A percentile compares a stretch with the other conserved stretches of the same genome.
Conservation (phyloP, 2,888 invertebrate species). For the Phymatocera aterrima region DNA sequence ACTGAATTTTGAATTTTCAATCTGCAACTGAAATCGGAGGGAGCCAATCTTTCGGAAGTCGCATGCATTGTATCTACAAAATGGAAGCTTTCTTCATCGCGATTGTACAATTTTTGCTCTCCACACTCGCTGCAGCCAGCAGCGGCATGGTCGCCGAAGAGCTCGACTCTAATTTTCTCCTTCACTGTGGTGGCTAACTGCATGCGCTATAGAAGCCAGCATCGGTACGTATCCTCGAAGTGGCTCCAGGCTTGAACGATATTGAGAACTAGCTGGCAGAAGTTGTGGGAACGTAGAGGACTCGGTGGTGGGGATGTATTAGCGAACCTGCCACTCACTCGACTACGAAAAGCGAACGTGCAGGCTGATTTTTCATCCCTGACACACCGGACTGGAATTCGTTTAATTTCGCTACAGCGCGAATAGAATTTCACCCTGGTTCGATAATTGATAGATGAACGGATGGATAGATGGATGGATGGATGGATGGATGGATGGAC, state of each 20-base stretch:
- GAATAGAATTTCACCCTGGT: slow-evolving; percentile 43
- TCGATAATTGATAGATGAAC: slow-evolving; percentile 46
- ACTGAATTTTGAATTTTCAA: no score
- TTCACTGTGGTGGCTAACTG: not conserved
- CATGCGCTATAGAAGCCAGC: not conserved
- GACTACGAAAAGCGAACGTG: slow-evolving; percentile 55
- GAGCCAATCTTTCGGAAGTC: no score
- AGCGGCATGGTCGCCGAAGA: not conserved
- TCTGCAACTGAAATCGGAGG: no score
- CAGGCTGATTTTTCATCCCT: slow-evolving; percentile 61
- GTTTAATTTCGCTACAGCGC: slow-evolving; percentile 56
- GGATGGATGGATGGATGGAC: no score
- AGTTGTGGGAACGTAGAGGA: not conserved
- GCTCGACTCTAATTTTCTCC: slow-evolving; percentile 1
- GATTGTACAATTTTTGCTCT: no score
- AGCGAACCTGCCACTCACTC: slow-evolving; percentile 60
- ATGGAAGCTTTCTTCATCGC: no score
- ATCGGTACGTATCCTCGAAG: not conserved
- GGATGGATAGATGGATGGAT: no score
- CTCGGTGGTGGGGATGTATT: slow-evolving; percentile 36
- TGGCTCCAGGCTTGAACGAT: not conserved
- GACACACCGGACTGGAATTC: slow-evolving; percentile 61
- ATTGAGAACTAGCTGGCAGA: not conserved
- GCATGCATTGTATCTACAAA: no score
- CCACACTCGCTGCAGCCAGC: not conserved